Percentiles rank a stretch among this genome's conserved stretches.
Conservation (phyloP, 1,140 invertebrate genomes). For the Maniola jurtina region DNA sequence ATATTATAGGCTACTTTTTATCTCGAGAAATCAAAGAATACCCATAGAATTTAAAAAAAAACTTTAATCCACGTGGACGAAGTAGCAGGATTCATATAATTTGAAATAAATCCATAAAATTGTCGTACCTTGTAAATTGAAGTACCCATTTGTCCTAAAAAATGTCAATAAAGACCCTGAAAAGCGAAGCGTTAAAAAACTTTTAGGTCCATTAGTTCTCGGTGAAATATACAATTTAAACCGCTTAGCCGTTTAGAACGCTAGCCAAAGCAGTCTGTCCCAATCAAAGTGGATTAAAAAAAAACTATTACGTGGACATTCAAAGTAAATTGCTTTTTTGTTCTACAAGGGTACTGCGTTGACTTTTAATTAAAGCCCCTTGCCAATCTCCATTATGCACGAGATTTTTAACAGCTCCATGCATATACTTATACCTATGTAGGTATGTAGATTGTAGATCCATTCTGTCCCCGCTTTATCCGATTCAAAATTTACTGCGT, state of each 20-base stretch:
- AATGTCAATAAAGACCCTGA: background rate
- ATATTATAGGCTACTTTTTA: no score
- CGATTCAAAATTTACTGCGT: conserved; percentile 12
- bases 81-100: no score
- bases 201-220: conserved; percentile 43
- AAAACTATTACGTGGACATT: conserved; percentile 40
- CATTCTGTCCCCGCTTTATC: conserved; percentile 22
- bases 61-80: no score
- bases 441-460: conserved; percentile 24
- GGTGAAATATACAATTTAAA: conserved; percentile 68
- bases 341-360: conserved; percentile 45
- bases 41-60: no score
- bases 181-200: conserved; percentile 3
- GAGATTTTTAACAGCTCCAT: conserved; percentile 57
- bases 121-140: no score
- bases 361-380: conserved; percentile 71
- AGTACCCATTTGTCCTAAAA: background rate
- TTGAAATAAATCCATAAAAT: background rate
- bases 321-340: conserved; percentile 58
- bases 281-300: conserved; percentile 28
- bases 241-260: conserved; percentile 22
- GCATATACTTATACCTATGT: conserved; percentile 24
- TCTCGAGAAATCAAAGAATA: no score
- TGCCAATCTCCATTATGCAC: conserved; percentile 57
- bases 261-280: conserved; percentile 22